Evolutionary conservation across 2,113 vertebrate species (phyloP).

Genomic region (Todiramphus chloris): DNA sequence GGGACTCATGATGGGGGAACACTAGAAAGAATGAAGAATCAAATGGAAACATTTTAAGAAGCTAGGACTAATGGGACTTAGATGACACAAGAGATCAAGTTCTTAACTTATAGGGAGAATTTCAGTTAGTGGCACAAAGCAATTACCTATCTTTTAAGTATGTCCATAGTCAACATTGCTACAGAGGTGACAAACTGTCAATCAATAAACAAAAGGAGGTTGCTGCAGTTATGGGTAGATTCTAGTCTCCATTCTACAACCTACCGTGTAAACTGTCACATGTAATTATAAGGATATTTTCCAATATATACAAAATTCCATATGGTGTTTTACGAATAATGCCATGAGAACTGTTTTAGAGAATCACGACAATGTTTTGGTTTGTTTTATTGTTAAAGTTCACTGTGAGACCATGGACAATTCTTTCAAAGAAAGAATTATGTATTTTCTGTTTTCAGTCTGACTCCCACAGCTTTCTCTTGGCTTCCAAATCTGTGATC

Average conservation of each 20-base stretch:
- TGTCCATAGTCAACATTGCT: not conserved
- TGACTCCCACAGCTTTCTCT: slow-evolving; percentile 26
- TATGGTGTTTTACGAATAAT: not conserved
- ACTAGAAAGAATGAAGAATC: not conserved
- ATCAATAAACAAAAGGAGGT: not conserved
- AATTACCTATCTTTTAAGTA: not conserved
- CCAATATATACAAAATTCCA: slow-evolving; percentile 8
- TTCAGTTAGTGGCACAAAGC: not conserved
- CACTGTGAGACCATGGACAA: not conserved
- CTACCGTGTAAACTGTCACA: not conserved
- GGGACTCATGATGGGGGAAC: not conserved
- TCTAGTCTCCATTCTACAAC: not conserved
- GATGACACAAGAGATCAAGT: slow-evolving; percentile 13
- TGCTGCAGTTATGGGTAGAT: not conserved
- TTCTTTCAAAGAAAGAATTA: not conserved
- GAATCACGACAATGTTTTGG: not conserved
- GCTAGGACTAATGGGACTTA: not conserved
- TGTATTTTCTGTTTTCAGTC: not conserved
- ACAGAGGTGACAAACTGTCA: not conserved
- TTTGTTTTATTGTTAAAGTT: slow-evolving; percentile 14
- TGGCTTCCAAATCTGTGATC: not conserved
- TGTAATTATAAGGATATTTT: not conserved
- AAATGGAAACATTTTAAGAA: not conserved
- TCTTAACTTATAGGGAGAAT: not conserved
- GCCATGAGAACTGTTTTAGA: not conserved